phyloP scores from a whole-genome alignment of 2,797 vertebrate species.

The Gallirallus australis region DNA sequence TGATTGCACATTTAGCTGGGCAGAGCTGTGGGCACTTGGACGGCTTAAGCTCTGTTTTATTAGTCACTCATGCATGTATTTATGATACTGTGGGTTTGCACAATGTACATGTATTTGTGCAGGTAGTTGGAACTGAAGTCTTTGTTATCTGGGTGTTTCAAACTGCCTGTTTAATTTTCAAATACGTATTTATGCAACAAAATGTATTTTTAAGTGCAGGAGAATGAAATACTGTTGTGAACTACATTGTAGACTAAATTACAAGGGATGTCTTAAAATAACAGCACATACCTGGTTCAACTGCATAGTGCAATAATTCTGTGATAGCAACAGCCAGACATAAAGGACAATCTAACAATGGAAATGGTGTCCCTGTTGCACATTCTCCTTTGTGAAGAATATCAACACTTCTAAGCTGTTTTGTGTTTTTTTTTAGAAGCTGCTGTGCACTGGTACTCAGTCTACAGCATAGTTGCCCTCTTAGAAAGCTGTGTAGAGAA shows the following conservation, averaged over 20 bases:
- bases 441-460: not conserved
- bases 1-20: slow-evolving; percentile 3
- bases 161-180: slow-evolving; percentile 7
- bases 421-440: not conserved
- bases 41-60: not conserved
- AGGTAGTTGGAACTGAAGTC: not conserved
- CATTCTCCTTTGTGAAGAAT: not conserved
- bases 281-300: not conserved
- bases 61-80: not conserved
- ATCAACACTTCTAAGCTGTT: not conserved
- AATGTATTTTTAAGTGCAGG: not conserved
- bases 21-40: not conserved
- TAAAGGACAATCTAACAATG: not conserved
- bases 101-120: not conserved
- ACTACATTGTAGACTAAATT: not conserved
- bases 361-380: not conserved
- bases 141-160: not conserved
- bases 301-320: slow-evolving; percentile 10
- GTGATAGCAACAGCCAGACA: not conserved
- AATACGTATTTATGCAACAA: slow-evolving; percentile 3
- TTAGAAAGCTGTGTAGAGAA: not conserved
- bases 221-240: not conserved
- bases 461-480: not conserved
- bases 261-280: not conserved
- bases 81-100: slow-evolving; percentile 30